Evolutionary conservation across 2,888 invertebrate genomes (phyloP).

Genomic region (Zelleria hepariella): DNA sequence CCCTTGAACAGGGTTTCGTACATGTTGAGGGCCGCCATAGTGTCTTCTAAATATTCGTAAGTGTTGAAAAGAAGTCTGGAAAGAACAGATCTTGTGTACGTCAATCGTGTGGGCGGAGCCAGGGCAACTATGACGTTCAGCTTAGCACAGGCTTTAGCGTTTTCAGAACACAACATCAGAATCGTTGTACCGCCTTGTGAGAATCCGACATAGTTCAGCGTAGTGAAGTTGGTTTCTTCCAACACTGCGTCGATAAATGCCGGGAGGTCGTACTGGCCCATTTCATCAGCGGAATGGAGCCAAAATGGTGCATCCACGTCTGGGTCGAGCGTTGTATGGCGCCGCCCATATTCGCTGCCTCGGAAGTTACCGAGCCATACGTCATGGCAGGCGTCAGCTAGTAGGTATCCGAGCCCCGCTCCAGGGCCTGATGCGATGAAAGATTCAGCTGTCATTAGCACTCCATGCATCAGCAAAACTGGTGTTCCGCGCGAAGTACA

Average conservation of each 20-base stretch:
- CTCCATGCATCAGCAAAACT: conserved; percentile 2
- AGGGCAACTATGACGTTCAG: background rate
- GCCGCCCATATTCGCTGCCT: background rate
- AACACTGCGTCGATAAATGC: background rate
- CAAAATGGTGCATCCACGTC: conserved; percentile 3
- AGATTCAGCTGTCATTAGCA: conserved; percentile 1
- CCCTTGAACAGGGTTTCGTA: background rate
- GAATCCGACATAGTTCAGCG: conserved; percentile 1
- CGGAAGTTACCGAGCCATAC: background rate
- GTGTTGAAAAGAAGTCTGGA: background rate
- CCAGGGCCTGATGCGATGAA: conserved; percentile 1
- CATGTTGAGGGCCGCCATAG: background rate
- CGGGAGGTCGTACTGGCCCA: conserved; percentile 2
- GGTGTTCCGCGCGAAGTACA: background rate
- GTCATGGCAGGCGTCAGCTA: background rate
- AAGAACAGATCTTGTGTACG: background rate
- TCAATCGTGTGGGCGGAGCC: background rate
- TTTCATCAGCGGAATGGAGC: conserved; percentile 2
- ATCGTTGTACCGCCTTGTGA: conserved; percentile 2
- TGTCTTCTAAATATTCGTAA: background rate
- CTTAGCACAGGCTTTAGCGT: background rate
- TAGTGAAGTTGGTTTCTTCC: background rate
- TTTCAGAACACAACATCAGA: background rate
- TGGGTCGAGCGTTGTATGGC: background rate
- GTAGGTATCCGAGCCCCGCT: background rate